Evolutionary conservation across 2,113 vertebrate genomes (phyloP).

Genomic region (Sigmodon hispidus): DNA sequence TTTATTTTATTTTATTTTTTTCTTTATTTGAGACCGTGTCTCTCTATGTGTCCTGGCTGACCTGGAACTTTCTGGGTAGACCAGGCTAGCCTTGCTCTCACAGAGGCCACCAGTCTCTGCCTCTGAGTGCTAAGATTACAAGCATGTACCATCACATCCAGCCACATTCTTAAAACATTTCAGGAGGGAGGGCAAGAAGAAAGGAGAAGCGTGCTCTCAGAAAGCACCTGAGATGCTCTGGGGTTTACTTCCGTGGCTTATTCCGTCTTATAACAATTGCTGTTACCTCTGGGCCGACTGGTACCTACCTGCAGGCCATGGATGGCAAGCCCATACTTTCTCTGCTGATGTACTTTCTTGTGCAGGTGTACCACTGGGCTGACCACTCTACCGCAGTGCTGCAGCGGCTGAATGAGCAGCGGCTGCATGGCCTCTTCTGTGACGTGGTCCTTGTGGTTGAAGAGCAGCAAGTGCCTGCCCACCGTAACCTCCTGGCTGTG

Average conservation of each 20-base stretch:
- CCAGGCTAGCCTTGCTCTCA: neutral
- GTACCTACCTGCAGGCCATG: accelerated
- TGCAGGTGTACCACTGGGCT: conserved; percentile 90
- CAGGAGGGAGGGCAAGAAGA: neutral
- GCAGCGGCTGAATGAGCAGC: conserved; percentile 93
- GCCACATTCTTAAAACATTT: neutral
- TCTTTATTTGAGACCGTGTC: neutral
- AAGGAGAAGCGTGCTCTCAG: neutral
- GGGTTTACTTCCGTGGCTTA: neutral
- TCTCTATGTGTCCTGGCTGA: neutral
- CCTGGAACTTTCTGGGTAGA: neutral
- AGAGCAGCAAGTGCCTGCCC: conserved; percentile 89
- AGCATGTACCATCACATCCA: neutral
- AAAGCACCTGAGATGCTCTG: neutral
- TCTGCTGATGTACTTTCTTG: neutral
- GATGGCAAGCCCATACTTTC: neutral
- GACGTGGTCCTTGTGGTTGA: conserved; percentile 94
- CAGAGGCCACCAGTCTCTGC: neutral
- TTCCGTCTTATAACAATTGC: neutral
- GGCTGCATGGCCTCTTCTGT: conserved; percentile 91
- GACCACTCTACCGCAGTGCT: conserved; percentile 89
- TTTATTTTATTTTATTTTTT: neutral
- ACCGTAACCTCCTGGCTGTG: conserved; percentile 93
- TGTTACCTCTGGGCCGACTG: neutral
- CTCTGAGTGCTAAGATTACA: neutral